phyloP scores from a whole-genome alignment of 2,797 vertebrate genomes.

The Gorsachius magnificus region DNA sequence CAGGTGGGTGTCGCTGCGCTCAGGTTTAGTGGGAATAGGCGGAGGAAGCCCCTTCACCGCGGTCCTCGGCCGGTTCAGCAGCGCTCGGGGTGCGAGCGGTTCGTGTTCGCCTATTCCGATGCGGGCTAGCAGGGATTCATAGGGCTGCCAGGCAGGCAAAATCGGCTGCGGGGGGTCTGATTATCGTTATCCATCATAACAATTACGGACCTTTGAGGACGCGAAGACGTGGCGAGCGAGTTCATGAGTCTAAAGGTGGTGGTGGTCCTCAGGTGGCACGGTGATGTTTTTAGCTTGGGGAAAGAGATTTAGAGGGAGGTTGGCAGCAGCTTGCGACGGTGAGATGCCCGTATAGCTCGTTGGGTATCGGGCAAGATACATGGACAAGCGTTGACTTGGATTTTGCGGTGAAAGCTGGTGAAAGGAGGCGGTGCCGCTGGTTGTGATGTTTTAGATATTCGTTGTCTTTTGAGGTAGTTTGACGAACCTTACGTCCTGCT shows the following conservation, averaged over 20 bases:
- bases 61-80: not conserved
- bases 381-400: too few relatives aligned
- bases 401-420: not conserved
- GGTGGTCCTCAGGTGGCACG: not conserved
- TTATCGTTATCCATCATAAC: not conserved
- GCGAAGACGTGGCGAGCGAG: not conserved
- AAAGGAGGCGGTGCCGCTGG: not conserved
- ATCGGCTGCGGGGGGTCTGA: not conserved
- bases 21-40: not conserved
- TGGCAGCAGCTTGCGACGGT: not conserved
- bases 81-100: rapidly evolving
- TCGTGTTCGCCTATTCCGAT: rapidly evolving
- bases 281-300: not conserved
- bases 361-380: not conserved
- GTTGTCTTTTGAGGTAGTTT: not conserved
- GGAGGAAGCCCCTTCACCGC: not conserved
- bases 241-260: rapidly evolving
- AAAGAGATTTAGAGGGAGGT: not conserved
- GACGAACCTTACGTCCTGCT: too few relatives aligned
- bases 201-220: not conserved
- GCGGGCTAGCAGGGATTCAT: not conserved
- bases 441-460: not conserved
- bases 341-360: rapidly evolving
- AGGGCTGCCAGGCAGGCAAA: not conserved
- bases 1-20: not conserved